Evolutionary conservation across 2,113 vertebrate species (phyloP).

Genomic region (Nicator chloris): DNA sequence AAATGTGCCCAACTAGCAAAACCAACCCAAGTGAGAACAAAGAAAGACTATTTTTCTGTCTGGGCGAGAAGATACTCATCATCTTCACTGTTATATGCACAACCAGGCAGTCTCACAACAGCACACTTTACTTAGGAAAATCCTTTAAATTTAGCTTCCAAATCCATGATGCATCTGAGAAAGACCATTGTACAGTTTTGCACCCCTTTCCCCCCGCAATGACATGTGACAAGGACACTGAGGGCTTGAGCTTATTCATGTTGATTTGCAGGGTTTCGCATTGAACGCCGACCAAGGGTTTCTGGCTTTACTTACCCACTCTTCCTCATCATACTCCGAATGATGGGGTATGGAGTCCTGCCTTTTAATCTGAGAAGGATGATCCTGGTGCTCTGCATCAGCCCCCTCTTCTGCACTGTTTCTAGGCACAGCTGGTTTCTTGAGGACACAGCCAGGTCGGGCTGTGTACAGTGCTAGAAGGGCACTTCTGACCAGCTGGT

Average conservation of each 20-base stretch:
- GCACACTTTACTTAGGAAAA: not conserved
- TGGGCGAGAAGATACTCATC: not conserved
- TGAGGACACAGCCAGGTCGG: constrained; percentile 83
- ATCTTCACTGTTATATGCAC: not conserved
- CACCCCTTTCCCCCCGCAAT: too few relatives aligned
- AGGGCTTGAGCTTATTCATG: not conserved
- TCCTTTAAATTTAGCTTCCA: not conserved
- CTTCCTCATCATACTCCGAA: constrained; percentile 93
- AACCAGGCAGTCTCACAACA: not conserved
- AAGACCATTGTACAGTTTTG: not conserved
- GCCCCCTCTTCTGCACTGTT: constrained; percentile 33
- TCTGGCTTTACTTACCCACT: constrained; percentile 84
- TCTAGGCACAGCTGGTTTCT: constrained; percentile 69
- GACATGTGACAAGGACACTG: not conserved
- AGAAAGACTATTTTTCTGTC: not conserved
- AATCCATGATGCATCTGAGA: not conserved
- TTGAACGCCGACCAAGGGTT: not conserved
- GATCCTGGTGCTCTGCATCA: constrained; percentile 61
- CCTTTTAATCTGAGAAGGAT: constrained; percentile 52
- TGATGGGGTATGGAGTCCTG: constrained; percentile 93
- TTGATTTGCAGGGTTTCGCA: not conserved
- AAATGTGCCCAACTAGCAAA: not conserved
- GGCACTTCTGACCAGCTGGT: constrained; percentile 92
- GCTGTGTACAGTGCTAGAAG: constrained; percentile 91
- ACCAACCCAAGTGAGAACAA: not conserved